Conservation (phyloP, 2,797 vertebrate genomes). For the Hippocampus kuda region DNA sequence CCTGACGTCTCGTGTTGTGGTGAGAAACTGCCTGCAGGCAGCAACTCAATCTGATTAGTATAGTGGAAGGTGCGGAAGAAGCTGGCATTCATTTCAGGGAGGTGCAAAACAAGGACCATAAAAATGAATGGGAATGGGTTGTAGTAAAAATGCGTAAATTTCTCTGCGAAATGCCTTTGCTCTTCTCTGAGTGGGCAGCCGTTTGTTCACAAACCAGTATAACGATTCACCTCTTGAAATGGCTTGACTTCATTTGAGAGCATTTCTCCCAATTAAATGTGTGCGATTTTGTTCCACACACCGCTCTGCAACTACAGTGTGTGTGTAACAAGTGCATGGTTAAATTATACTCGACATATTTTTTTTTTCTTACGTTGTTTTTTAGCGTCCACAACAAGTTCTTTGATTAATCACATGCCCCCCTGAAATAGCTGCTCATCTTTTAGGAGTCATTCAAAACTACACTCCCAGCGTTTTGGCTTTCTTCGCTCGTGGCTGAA, state of each 20-base stretch:
- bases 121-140: not conserved
- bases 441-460: not conserved
- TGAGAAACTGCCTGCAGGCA: constrained; percentile 47
- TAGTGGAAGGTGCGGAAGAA: constrained; percentile 27
- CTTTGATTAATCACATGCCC: too few relatives aligned
- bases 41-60: constrained; percentile 45
- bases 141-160: not conserved
- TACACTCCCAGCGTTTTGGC: not conserved
- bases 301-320: too few relatives aligned
- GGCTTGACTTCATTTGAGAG: too few relatives aligned
- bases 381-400: too few relatives aligned
- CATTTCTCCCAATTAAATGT: too few relatives aligned
- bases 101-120: constrained; percentile 8
- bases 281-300: too few relatives aligned
- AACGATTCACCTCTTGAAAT: too few relatives aligned
- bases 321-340: too few relatives aligned
- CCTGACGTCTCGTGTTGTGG: constrained; percentile 39
- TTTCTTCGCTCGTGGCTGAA: not conserved
- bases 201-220: too few relatives aligned
- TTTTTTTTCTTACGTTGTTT: too few relatives aligned
- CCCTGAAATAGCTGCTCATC: not conserved
- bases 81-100: constrained; percentile 32
- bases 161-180: not conserved
- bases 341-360: too few relatives aligned
- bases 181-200: not conserved